Conservation (phyloP, 2,888 invertebrate species). For the Mamestra brassicae region DNA sequence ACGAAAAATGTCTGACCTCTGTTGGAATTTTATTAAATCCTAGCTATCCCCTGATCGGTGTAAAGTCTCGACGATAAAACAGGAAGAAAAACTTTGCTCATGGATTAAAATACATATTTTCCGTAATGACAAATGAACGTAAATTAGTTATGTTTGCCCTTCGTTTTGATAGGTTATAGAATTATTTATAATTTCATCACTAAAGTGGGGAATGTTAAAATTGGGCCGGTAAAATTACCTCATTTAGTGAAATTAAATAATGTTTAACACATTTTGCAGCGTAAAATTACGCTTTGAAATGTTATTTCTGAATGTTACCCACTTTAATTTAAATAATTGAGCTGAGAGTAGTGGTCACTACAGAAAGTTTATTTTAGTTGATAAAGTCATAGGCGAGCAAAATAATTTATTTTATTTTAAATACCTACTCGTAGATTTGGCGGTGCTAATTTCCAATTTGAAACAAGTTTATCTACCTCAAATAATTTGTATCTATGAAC, state of each 20-base stretch:
- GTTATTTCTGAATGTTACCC: background rate
- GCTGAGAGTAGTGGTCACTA: too few relatives aligned
- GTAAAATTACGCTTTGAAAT: constrained; percentile 22
- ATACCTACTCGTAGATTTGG: too few relatives aligned
- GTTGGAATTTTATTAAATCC: too few relatives aligned
- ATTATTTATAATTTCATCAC: constrained; percentile 21
- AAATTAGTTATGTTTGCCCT: background rate
- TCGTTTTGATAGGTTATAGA: background rate
- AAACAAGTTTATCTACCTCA: too few relatives aligned
- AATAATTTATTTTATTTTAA: too few relatives aligned
- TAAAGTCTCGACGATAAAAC: too few relatives aligned
- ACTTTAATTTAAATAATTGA: background rate
- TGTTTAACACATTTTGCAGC: constrained; percentile 23
- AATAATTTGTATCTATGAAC: too few relatives aligned
- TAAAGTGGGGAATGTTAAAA: constrained; percentile 28
- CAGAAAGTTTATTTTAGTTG: background rate
- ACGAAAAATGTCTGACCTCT: too few relatives aligned
- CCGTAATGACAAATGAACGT: background rate
- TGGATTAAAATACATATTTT: background rate
- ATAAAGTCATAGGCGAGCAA: background rate
- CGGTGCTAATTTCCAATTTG: too few relatives aligned
- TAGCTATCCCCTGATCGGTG: too few relatives aligned
- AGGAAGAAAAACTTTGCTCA: too few relatives aligned
- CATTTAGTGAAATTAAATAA: constrained; percentile 43
- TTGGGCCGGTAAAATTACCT: constrained; percentile 39